These are phyloP conservation scores for Cassiopea andromeda DNA, from an alignment of 30 jellyfish, hydroid and myxozoan species.

Conservation along the genomic window DNA sequence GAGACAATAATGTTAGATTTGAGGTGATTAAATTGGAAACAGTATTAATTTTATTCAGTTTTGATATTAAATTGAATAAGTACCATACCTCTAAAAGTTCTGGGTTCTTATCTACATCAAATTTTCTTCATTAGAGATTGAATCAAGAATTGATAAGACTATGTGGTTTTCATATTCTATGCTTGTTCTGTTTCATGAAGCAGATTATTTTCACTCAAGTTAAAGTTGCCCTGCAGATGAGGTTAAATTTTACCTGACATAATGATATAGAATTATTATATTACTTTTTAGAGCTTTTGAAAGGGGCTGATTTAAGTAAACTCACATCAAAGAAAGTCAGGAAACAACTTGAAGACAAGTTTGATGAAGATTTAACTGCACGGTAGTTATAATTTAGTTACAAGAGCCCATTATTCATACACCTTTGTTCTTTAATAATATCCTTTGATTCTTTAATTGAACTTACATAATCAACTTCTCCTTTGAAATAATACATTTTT, in stretches of 20 bases:
- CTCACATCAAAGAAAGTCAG: constrained; percentile 70
- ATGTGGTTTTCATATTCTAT: not conserved
- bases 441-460: too few species aligned
- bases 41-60: too few species aligned
- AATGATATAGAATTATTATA: not conserved
- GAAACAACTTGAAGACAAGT: constrained; percentile 60
- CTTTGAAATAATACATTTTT: too few species aligned
- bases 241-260: too few species aligned
- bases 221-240: too few species aligned
- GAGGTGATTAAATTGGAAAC: too few species aligned
- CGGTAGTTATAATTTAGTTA: constrained; percentile 16
- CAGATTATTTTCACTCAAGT: not conserved
- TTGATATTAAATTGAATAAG: too few species aligned
- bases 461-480: too few species aligned
- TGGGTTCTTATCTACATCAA: too few species aligned
- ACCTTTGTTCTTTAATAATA: not conserved
- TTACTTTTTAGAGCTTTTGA: constrained; percentile 34
- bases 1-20: too few species aligned
- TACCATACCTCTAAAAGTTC: too few species aligned
- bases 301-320: constrained; percentile 56
- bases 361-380: constrained; percentile 33
- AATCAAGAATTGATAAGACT: not conserved
- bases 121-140: too few species aligned
- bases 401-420: not conserved
- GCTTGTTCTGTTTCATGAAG: not conserved